phyloP scores from a whole-genome alignment of 37 sponge, comb jelly and placozoan species.

The Hormiphora californensis region DNA sequence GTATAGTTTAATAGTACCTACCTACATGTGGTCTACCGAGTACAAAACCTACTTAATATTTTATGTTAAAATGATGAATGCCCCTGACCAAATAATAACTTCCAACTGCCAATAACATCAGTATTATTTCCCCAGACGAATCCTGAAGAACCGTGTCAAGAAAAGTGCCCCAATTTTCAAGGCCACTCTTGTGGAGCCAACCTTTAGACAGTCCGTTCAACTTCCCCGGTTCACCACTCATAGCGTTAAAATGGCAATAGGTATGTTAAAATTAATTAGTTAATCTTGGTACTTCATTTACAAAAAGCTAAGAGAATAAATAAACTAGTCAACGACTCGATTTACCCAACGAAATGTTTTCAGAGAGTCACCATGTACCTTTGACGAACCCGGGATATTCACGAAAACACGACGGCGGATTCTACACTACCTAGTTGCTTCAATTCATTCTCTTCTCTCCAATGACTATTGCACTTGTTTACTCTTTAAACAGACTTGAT shows the following conservation, averaged over 20 bases:
- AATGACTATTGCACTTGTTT: no score
- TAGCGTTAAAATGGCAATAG: conserved; percentile 37
- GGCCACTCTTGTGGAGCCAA: conserved; percentile 5
- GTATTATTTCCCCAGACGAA: not conserved
- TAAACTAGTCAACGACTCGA: no score
- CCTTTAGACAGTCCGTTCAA: not conserved
- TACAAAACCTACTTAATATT: no score
- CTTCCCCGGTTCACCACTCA: not conserved
- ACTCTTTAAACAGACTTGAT: no score
- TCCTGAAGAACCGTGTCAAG: conserved; percentile 13
- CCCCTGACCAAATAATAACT: not conserved
- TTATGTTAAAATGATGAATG: not conserved
- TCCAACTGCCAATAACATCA: not conserved
- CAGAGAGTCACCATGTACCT: conserved; percentile 87
- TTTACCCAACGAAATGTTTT: no score
- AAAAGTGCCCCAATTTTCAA: not conserved
- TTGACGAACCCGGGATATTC: conserved; percentile 96
- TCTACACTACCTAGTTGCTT: conserved; percentile 83
- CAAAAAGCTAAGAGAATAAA: no score
- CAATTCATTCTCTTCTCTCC: no score
- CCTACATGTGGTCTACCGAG: no score
- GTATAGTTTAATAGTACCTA: no score
- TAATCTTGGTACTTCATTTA: not conserved
- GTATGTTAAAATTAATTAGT: not conserved
- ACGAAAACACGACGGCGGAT: conserved; percentile 93